Evolutionary conservation across 2,888 invertebrate genomes (phyloP).

Genomic region (Limnephilus auricula): DNA sequence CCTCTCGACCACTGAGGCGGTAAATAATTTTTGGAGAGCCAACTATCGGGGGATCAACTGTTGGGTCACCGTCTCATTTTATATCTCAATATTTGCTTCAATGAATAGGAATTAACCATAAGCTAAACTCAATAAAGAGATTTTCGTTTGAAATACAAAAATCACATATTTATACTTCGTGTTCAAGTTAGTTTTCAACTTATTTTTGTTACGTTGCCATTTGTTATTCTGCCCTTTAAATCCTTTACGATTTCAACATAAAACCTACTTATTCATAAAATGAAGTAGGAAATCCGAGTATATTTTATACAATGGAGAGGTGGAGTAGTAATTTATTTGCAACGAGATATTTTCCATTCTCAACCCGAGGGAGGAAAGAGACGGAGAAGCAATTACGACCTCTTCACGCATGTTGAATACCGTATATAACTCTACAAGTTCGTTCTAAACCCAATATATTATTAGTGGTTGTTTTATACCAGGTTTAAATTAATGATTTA

Average conservation of each 20-base stretch:
- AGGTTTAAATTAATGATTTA: not conserved
- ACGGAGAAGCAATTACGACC: not conserved
- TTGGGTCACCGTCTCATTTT: no score
- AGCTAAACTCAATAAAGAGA: no score
- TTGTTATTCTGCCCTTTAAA: not conserved
- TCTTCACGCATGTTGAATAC: not conserved
- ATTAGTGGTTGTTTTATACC: not conserved
- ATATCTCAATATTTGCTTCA: no score
- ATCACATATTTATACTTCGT: no score
- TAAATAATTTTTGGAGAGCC: no score
- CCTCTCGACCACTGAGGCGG: no score
- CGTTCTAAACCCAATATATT: not conserved
- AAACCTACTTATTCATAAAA: not conserved
- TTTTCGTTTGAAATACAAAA: no score
- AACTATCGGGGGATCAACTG: no score
- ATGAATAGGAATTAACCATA: no score
- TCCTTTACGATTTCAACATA: not conserved
- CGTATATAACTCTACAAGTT: not conserved
- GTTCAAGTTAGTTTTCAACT: no score
- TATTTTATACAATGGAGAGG: not conserved
- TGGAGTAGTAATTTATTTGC: not conserved
- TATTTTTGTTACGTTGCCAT: not conserved
- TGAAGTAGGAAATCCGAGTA: not conserved
- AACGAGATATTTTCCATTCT: not conserved
- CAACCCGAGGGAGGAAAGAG: not conserved